Evolutionary conservation across 2,113 vertebrate species (phyloP), one percentile per base, ranked within the genome.

Genomic region (Corythoichthys haematopterus): DNA sequence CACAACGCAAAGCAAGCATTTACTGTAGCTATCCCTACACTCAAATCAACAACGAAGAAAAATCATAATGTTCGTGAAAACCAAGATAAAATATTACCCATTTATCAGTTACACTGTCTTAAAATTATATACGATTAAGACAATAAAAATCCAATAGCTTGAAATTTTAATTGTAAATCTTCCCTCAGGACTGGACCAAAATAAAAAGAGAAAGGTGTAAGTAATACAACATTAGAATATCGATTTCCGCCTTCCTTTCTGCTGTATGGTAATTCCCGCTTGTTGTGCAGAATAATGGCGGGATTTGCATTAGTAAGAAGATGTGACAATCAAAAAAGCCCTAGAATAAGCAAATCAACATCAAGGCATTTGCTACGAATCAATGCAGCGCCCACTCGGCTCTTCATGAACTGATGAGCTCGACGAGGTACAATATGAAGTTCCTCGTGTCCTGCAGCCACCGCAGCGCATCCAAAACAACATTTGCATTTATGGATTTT

Each of bases 401-500:
- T 38, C 64, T 56, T 68, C 60, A 13, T 56, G 78, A 78, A 75
- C 71, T 80, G 75, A 66, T 77, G 71, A 80, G 73, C 75, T 80
- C 3, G 67, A 61, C 61, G 64, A 66, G 74, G 59, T 65, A 46
- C 71, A 74, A 79, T 80, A 80, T 76, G 64, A 79, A 79, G 83
- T 83, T 84, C 69, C 72, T 65, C 1, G 68, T 72, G 79, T 88
- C 86, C 82, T 77, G 84, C 77, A 85, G 82, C 72, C 75, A 72
- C 74, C 58, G 45, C 59, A 8, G 56, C 45, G 45, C 70, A 74
- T 80, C 70, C 72, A 66, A 73, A 84, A 71, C 72, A 64, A 33
- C 46, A 86, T 88, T 87, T 88, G 84, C 84, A 88, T 90, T 80
- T 86, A 87, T 88, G 69, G 87, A 88, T 88, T 88, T 84, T 82